phyloP scores from a whole-genome alignment of 2,113 vertebrate genomes.

The Benitochromis conjunctus region DNA sequence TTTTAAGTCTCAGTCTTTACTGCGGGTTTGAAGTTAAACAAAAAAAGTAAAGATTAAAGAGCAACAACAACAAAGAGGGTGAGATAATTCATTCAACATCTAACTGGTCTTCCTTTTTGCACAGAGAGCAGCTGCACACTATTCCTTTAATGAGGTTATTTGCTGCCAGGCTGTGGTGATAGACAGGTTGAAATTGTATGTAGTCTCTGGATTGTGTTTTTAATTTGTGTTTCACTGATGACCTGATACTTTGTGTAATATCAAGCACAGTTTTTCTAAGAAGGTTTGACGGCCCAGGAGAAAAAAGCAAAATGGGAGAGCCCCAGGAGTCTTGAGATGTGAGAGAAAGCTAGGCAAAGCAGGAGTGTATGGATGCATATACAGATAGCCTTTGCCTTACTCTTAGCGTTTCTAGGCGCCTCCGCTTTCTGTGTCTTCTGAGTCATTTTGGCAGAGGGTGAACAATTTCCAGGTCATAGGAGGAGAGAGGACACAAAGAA shows the following conservation, averaged over 20 bases:
- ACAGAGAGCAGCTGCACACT: not conserved
- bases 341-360: not conserved
- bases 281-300: not conserved
- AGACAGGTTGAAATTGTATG: not conserved
- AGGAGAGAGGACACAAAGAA: not conserved
- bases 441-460: not conserved
- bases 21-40: not conserved
- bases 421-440: not conserved
- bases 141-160: not conserved
- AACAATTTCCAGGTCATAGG: not conserved
- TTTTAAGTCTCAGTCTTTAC: not conserved
- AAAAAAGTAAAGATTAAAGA: not conserved
- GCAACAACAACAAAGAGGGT: not conserved
- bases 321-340: not conserved
- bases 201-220: not conserved
- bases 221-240: not conserved
- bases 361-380: not conserved
- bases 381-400: not conserved
- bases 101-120: not conserved
- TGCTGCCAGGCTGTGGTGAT: not conserved
- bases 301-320: not conserved
- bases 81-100: not conserved
- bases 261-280: not conserved
- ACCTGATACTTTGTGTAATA: not conserved
- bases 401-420: not conserved